Evolutionary conservation across 35 echinoderm and acorn worm genomes (phyloP), one percentile per base, ranked within the genome.

Genomic region (Strongylocentrotus purpuratus): DNA sequence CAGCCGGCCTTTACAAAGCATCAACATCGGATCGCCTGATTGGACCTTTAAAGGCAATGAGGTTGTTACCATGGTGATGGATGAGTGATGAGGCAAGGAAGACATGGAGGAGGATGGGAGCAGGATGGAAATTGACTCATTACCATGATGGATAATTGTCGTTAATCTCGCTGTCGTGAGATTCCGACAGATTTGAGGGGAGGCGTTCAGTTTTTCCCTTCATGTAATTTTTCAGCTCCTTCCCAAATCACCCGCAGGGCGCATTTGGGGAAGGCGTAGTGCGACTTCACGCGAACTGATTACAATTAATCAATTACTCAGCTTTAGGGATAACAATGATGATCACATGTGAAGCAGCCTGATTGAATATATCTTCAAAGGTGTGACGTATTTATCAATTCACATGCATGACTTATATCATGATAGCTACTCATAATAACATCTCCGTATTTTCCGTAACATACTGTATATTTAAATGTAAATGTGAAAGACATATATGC

Each of bases 61-160:
- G 65, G 65, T 78, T 78, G 65, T 78, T 78, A 18, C 65, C 65
- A 78, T n/a, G 65, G 65, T 7, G 25, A 78, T 78, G 65, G 65
- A 78, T 78, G 65, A 78, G 65, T 78, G 65, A 78, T 78, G 65
- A 78, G 22, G 65, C 65, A 78, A 78, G 65, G 65, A 78, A 78
- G 65, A 78, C 65, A 78, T 78, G 65, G 8, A 78, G 22, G 65
- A 78, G 65, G 65, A 78, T 78, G 65, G 65, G 65, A 78, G 65
- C 65, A 78, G 87, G 87, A 33, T 89, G 33, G 87, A 89, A 89
- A 89, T 89, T 89, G 32, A 33, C 87, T 89, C 87, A 89, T 89
- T 89, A 89, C 87, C 32, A 46, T 89, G 87, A 89, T 89, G 87
- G 87, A 89, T 89, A 89, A 89, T 89, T 89, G 87, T 89, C 87